phyloP scores from a whole-genome alignment of 2,113 vertebrate species.

The Formicarius rufipectus region DNA sequence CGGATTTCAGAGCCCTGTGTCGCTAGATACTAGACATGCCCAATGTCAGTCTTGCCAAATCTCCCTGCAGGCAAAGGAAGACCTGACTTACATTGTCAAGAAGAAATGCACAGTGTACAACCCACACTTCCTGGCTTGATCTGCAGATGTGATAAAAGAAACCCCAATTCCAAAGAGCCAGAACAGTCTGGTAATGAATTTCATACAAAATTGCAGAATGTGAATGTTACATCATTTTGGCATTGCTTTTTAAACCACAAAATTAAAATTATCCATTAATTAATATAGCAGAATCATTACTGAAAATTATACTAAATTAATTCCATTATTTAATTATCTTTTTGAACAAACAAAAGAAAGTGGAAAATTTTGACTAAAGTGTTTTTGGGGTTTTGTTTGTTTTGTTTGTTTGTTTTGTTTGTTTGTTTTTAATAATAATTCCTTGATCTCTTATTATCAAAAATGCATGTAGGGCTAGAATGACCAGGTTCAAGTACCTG shows the following conservation, averaged over 20 bases:
- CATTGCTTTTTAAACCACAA: background rate
- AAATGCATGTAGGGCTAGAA: background rate
- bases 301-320: background rate
- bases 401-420: too few relatives aligned
- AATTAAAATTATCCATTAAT: background rate
- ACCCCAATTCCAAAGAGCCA: background rate
- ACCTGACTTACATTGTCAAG: background rate
- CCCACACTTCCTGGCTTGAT: background rate
- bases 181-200: background rate
- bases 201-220: background rate
- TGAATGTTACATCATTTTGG: background rate
- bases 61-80: background rate
- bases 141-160: background rate
- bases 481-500: background rate
- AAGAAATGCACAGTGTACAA: rapidly evolving
- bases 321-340: background rate
- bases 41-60: background rate
- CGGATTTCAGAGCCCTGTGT: background rate
- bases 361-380: background rate
- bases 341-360: background rate
- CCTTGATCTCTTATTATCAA: background rate
- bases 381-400: too few relatives aligned
- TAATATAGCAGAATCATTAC: background rate
- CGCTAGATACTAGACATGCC: background rate
- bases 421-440: too few relatives aligned